Evolutionary conservation across 2,113 vertebrate species (phyloP).

Genomic region (Strigops habroptila): DNA sequence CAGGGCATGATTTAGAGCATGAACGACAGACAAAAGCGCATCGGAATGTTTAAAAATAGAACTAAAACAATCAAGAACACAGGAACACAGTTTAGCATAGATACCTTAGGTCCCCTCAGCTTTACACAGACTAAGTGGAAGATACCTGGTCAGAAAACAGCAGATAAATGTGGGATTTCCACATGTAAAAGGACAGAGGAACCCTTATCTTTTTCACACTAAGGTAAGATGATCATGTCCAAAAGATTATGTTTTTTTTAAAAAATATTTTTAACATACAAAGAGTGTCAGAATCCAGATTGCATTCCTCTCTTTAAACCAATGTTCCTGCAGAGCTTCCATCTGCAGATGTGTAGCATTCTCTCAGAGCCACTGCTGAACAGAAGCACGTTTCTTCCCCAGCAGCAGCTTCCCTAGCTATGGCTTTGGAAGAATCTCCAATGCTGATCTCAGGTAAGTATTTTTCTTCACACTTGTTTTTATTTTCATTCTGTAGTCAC

Average conservation of each 20-base stretch:
- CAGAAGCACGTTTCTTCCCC: not conserved
- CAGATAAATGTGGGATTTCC: not conserved
- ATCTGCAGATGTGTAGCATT: not conserved
- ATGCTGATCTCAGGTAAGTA: not conserved
- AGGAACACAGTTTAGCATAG: not conserved
- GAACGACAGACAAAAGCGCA: no score
- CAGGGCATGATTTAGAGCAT: no score
- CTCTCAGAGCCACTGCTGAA: not conserved
- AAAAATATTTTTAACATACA: not conserved
- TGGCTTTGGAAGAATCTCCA: not conserved
- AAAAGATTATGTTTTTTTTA: not conserved
- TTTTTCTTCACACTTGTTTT: not conserved
- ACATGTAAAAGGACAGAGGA: not conserved
- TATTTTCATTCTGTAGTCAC: not conserved
- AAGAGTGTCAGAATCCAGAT: not conserved
- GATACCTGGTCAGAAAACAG: not conserved
- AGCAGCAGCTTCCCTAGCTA: not conserved
- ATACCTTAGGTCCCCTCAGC: not conserved
- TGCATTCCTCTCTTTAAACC: not conserved
- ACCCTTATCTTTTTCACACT: no score
- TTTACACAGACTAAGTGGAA: not conserved
- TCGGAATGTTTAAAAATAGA: not conserved
- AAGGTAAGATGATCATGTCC: not conserved
- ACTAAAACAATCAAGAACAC: not conserved
- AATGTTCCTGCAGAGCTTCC: not conserved